These are phyloP conservation scores for Sanderia malayensis DNA, from an alignment of 30 jellyfish, hydroid and myxozoan genomes.

Conservation along the genomic window DNA sequence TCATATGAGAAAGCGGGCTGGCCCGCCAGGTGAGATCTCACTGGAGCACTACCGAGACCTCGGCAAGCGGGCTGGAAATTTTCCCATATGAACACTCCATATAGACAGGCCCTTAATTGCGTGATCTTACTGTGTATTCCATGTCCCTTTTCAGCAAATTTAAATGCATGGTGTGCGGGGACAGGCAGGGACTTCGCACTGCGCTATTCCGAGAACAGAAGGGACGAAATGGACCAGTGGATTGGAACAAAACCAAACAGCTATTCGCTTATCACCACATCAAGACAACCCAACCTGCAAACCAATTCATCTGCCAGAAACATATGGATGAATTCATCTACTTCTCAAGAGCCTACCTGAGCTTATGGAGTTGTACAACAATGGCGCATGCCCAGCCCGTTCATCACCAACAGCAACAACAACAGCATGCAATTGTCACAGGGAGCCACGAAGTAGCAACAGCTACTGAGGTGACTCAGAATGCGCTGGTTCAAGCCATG, in stretches of 20 bases:
- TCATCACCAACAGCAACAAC: conserved; percentile 26
- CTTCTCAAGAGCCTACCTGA: conserved; percentile 54
- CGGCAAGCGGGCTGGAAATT: too few species aligned
- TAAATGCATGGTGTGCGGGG: conserved; percentile 70
- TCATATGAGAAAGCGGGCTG: too few species aligned
- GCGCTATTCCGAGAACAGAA: conserved; percentile 61
- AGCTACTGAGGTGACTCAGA: conserved; percentile 17
- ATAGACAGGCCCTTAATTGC: too few species aligned
- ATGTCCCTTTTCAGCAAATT: conserved; percentile 8
- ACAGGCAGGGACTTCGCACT: conserved; percentile 37
- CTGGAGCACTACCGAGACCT: too few species aligned
- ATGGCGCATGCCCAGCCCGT: too few species aligned
- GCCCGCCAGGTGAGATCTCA: too few species aligned
- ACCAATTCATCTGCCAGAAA: conserved; percentile 54
- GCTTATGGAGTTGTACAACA: conserved; percentile 57
- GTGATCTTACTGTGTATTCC: not conserved
- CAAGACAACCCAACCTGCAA: conserved; percentile 47
- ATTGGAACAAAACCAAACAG: conserved; percentile 61
- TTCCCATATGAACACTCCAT: too few species aligned
- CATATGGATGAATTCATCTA: conserved; percentile 55
- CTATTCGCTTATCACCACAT: conserved; percentile 48
- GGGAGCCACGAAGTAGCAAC: conserved; percentile 17
- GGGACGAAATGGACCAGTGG: conserved; percentile 61
- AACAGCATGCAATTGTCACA: conserved; percentile 1
- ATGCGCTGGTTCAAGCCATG: conserved; percentile 12